Conservation (phyloP, 2,888 invertebrate species). For the Punctoribates punctum region DNA sequence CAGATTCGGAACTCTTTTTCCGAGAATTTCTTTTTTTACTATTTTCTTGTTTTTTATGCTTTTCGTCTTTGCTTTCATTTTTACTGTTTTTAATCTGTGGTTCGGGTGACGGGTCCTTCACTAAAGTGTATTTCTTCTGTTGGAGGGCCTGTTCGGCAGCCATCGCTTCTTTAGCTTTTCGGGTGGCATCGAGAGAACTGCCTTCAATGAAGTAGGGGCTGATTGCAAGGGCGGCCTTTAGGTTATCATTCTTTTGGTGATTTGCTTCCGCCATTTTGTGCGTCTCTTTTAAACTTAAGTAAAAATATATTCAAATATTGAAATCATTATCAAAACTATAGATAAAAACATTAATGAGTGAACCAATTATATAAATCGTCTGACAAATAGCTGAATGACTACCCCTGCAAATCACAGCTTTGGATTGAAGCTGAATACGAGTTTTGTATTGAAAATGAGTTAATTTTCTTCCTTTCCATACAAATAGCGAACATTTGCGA, state of each 20-base stretch:
- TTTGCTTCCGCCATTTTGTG: constrained; percentile 95
- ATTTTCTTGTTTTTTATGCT: constrained; percentile 9
- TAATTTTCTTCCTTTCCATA: too few relatives aligned
- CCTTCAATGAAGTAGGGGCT: constrained; percentile 90
- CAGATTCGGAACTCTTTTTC: not conserved
- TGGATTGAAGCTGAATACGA: too few relatives aligned
- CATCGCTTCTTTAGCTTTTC: constrained; percentile 46
- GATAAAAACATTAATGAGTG: too few relatives aligned
- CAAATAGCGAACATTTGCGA: not conserved
- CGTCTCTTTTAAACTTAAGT: constrained; percentile 77
- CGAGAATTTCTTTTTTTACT: constrained; percentile 42
- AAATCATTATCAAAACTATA: too few relatives aligned
- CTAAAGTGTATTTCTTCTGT: not conserved
- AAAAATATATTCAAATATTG: constrained; percentile 51
- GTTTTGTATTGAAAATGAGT: too few relatives aligned
- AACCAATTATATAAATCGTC: too few relatives aligned
- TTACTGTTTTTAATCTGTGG: constrained; percentile 34
- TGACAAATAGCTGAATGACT: too few relatives aligned
- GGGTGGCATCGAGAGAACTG: constrained; percentile 72
- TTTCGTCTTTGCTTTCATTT: constrained; percentile 41
- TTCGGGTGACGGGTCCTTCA: constrained; percentile 38
- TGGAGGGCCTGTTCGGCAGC: constrained; percentile 31
- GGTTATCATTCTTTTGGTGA: constrained; percentile 86
- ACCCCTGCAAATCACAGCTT: too few relatives aligned
- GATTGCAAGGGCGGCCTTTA: constrained; percentile 91